Conservation (phyloP, 2,113 vertebrate species). For the Vidua macroura region DNA sequence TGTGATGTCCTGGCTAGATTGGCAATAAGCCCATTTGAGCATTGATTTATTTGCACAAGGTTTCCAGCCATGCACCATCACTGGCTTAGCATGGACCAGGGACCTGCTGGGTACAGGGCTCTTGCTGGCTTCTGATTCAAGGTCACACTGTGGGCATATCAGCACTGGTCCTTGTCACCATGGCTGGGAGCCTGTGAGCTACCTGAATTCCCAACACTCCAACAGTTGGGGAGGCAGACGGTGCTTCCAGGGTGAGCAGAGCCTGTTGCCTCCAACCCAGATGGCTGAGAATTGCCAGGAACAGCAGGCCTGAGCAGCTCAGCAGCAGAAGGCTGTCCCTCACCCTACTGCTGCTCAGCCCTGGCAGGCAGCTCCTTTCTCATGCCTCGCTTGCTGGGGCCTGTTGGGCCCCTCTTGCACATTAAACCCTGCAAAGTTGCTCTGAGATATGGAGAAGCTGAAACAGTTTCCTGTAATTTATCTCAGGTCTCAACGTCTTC, state of each 20-base stretch:
- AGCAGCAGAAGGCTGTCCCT: not conserved
- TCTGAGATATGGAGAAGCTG: not conserved
- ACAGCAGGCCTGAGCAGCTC: conserved; percentile 20
- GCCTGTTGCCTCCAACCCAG: conserved; percentile 71
- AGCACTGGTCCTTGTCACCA: not conserved
- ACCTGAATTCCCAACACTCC: conserved; percentile 34
- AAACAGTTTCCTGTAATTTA: not conserved
- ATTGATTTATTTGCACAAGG: not conserved
- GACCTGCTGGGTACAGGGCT: not conserved
- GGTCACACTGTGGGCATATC: not conserved
- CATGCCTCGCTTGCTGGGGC: not conserved
- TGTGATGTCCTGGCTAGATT: not conserved
- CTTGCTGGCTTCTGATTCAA: conserved; percentile 2
- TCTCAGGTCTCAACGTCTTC: not conserved
- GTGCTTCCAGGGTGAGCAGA: conserved; percentile 62
- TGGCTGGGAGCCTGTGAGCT: not conserved
- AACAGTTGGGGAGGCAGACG: conserved; percentile 67
- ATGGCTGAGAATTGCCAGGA: conserved; percentile 58
- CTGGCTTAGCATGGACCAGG: not conserved
- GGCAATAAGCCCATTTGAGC: not conserved
- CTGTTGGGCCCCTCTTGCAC: not conserved
- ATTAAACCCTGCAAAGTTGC: not conserved
- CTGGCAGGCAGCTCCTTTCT: not conserved
- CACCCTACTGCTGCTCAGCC: not conserved
- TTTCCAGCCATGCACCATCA: not conserved